Conservation (phyloP, 2,888 invertebrate genomes). For the Perizoma affinitatum region DNA sequence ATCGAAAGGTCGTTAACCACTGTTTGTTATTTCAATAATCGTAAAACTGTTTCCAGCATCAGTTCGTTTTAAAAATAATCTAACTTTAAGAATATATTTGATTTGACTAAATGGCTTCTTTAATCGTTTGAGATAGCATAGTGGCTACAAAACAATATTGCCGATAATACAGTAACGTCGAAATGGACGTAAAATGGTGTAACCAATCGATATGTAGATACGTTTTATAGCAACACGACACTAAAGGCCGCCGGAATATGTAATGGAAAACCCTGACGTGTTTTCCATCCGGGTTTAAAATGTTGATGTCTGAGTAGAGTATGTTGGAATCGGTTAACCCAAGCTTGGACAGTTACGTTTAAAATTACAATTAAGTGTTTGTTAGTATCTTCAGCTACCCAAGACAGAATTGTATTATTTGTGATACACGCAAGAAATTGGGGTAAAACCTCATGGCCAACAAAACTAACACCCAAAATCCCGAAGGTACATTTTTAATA, state of each 20-base stretch:
- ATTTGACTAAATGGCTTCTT: not conserved
- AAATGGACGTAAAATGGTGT: not conserved
- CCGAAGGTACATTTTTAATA: not conserved
- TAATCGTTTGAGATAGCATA: not conserved
- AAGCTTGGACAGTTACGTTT: too few relatives aligned
- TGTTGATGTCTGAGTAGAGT: too few relatives aligned
- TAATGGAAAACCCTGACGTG: too few relatives aligned
- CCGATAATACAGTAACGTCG: not conserved
- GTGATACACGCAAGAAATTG: slow-evolving; percentile 3
- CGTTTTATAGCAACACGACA: too few relatives aligned
- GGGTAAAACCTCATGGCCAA: not conserved
- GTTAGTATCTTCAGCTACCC: too few relatives aligned
- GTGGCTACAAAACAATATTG: slow-evolving; percentile 1
- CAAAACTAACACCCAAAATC: not conserved
- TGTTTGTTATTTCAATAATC: slow-evolving; percentile 5
- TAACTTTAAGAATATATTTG: not conserved
- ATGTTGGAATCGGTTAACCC: too few relatives aligned
- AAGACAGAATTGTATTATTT: not conserved
- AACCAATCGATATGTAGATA: not conserved
- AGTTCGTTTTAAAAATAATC: not conserved
- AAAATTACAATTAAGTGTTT: too few relatives aligned
- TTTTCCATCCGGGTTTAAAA: too few relatives aligned
- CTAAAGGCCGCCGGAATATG: too few relatives aligned
- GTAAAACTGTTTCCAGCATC: slow-evolving; percentile 4
- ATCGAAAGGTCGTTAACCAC: slow-evolving; percentile 8